These are phyloP conservation scores for Tuta absoluta DNA, from an alignment of 2,888 invertebrate genomes.

Conservation along the genomic window DNA sequence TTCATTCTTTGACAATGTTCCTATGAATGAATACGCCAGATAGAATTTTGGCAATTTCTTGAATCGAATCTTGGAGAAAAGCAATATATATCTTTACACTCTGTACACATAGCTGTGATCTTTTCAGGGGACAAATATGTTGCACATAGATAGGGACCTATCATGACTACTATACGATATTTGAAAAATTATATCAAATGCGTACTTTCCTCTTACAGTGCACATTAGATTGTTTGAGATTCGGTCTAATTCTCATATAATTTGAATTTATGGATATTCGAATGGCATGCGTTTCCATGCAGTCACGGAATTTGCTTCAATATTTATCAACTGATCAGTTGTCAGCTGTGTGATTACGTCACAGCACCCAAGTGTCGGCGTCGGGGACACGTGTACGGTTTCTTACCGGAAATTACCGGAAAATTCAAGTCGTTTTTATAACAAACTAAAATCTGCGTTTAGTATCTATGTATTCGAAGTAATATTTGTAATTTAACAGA, in stretches of 20 bases:
- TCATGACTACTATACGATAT: no score
- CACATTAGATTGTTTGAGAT: not conserved
- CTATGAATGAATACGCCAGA: no score
- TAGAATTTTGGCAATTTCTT: no score
- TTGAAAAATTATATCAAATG: no score
- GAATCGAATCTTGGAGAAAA: no score
- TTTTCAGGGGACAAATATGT: no score
- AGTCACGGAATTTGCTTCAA: slow-evolving; percentile 12
- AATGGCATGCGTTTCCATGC: slow-evolving; percentile 9
- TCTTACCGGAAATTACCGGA: not conserved
- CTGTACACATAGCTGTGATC: no score
- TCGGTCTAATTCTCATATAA: not conserved
- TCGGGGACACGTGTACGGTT: slow-evolving; percentile 13
- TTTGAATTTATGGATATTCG: slow-evolving; percentile 13
- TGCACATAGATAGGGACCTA: no score
- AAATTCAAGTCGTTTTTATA: slow-evolving; percentile 2
- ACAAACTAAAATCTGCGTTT: not conserved
- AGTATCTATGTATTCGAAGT: not conserved
- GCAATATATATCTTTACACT: no score
- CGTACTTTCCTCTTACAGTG: not conserved
- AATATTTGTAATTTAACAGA: not conserved
- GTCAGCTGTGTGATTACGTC: slow-evolving; percentile 23
- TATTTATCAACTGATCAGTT: slow-evolving; percentile 15
- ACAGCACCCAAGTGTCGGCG: slow-evolving; percentile 22
- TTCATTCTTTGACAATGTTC: no score